These are phyloP conservation scores for Tetramorium alpestre DNA, from an alignment of 1,140 invertebrate species.

Conservation along the genomic window DNA sequence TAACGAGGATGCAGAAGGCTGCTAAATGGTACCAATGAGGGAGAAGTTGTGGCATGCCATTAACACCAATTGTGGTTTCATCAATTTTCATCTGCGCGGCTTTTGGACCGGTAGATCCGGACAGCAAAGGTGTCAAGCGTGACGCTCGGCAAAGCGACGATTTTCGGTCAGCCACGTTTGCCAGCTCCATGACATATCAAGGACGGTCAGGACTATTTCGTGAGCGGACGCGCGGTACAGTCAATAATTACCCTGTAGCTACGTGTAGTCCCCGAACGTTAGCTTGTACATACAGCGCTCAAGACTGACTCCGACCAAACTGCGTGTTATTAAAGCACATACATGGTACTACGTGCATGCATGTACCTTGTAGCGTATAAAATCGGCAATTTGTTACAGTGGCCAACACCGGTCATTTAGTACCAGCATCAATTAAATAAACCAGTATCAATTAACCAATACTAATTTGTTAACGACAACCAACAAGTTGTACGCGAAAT, in stretches of 20 bases:
- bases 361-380: neutral
- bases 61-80: slow-evolving; percentile 76
- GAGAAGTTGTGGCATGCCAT: slow-evolving; percentile 61
- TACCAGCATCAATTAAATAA: neutral
- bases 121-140: slow-evolving; percentile 63
- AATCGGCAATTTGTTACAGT: neutral
- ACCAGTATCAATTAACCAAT: slow-evolving; percentile 17
- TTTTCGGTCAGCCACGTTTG: slow-evolving; percentile 30
- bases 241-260: slow-evolving; percentile 34
- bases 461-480: neutral
- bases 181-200: slow-evolving; percentile 29
- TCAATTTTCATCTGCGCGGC: slow-evolving; percentile 73
- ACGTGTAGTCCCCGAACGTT: neutral
- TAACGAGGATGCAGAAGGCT: slow-evolving; percentile 72
- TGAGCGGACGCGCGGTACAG: slow-evolving; percentile 29
- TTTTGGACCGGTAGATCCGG: slow-evolving; percentile 51
- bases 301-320: neutral
- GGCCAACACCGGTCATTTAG: neutral
- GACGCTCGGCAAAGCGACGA: slow-evolving; percentile 32
- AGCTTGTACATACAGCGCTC: no score
- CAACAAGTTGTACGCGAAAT: neutral
- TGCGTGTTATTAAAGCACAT: neutral
- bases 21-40: slow-evolving; percentile 51
- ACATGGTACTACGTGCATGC: neutral
- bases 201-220: slow-evolving; percentile 26